Evolutionary conservation across 2,113 vertebrate genomes (phyloP).

Genomic region (Amphilophus citrinellus): DNA sequence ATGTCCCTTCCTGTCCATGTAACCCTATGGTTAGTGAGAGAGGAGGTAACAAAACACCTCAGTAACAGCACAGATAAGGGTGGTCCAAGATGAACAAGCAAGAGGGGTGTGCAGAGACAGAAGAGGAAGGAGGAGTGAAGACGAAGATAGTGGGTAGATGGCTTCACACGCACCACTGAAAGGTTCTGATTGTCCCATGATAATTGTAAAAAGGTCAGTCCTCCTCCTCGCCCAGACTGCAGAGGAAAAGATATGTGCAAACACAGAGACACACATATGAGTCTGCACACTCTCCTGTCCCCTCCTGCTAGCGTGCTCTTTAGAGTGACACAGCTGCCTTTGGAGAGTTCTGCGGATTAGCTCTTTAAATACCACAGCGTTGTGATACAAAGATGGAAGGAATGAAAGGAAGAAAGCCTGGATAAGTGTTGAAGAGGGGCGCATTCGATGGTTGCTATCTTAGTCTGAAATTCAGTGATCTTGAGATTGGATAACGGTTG

Average conservation of each 20-base stretch:
- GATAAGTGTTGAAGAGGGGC: not conserved
- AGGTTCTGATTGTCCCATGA: constrained; percentile 73
- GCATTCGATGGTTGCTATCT: constrained; percentile 5
- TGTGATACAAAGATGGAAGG: constrained; percentile 33
- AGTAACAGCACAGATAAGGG: constrained; percentile 25
- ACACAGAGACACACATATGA: constrained; percentile 20
- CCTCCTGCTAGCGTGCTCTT: constrained; percentile 43
- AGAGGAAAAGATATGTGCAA: constrained; percentile 37
- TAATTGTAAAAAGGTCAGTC: constrained; percentile 77
- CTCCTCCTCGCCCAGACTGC: constrained; percentile 39
- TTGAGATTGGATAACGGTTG: not conserved
- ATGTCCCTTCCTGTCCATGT: not conserved
- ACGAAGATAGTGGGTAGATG: constrained; percentile 28
- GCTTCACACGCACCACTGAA: constrained; percentile 58
- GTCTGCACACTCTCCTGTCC: not conserved
- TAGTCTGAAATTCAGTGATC: constrained; percentile 1
- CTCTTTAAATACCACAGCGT: constrained; percentile 64
- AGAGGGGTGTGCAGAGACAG: not conserved
- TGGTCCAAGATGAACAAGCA: constrained; percentile 10
- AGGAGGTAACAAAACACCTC: constrained; percentile 34
- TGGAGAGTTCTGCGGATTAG: constrained; percentile 23
- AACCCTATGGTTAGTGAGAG: not conserved
- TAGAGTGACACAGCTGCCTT: constrained; percentile 42
- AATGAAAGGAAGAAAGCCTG: constrained; percentile 16
- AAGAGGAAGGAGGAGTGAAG: constrained; percentile 2